phyloP scores from a whole-genome alignment of 2,888 invertebrate species.

The Mythimna lalbum region DNA sequence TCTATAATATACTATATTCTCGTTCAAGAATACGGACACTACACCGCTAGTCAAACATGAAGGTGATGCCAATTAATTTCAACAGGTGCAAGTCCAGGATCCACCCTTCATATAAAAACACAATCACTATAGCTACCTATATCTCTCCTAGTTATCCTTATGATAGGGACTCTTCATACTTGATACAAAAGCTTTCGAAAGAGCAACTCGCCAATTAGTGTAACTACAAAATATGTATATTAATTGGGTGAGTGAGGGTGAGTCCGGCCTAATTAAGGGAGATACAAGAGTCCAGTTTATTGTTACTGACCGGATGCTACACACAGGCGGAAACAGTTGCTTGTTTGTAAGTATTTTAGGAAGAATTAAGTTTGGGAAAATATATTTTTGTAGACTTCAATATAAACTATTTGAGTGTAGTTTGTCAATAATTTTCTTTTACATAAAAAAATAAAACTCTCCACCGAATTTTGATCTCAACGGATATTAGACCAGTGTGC shows the following conservation, averaged over 20 bases:
- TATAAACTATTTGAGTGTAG: too few relatives aligned
- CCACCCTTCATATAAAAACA: neutral
- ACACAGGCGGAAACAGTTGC: slow-evolving; percentile 57
- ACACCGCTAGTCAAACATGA: neutral
- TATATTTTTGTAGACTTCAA: too few relatives aligned
- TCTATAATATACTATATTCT: too few relatives aligned
- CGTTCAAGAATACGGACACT: neutral
- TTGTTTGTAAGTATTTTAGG: neutral
- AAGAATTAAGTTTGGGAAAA: neutral
- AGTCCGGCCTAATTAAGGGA: slow-evolving; percentile 84
- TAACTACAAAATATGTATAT: slow-evolving; percentile 83
- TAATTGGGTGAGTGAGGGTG: slow-evolving; percentile 84
- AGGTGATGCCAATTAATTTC: neutral
- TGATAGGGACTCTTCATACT: slow-evolving; percentile 3
- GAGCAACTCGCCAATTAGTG: slow-evolving; percentile 77
- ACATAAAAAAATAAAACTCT: too few relatives aligned
- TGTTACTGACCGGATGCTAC: slow-evolving; percentile 80
- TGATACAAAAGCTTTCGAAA: slow-evolving; percentile 64
- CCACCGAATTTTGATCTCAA: too few relatives aligned
- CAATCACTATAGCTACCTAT: neutral
- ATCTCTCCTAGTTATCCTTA: neutral
- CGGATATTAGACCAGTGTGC: too few relatives aligned
- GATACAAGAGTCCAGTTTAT: slow-evolving; percentile 79
- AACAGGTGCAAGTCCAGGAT: neutral
- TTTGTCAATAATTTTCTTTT: too few relatives aligned